Percentiles rank a stretch among this genome's conserved stretches.
Conservation (phyloP, 2,113 vertebrate species). For the Epinephelus fuscoguttatus region DNA sequence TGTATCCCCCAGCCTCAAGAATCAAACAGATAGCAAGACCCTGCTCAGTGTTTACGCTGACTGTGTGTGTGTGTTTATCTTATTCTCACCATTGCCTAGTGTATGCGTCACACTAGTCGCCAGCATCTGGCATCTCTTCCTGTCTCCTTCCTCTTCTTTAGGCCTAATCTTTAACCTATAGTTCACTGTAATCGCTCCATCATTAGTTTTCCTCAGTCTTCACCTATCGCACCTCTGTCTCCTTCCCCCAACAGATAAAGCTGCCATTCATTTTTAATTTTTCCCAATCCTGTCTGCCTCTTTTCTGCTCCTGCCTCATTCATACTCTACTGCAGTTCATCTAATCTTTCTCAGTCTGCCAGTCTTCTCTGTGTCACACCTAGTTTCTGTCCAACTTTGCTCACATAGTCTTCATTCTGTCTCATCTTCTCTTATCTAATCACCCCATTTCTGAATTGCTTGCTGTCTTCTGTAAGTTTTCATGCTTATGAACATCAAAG, state of each 20-base stretch:
- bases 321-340: not conserved
- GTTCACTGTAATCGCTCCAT: slow-evolving; percentile 17
- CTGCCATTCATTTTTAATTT: slow-evolving; percentile 17
- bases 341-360: not conserved
- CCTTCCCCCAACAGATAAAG: not conserved
- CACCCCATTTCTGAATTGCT: not conserved
- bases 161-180: slow-evolving; percentile 9
- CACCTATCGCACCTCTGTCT: not conserved
- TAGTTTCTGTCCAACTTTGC: not conserved
- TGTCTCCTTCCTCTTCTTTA: slow-evolving; percentile 28
- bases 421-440: not conserved
- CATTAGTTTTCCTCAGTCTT: slow-evolving; percentile 19
- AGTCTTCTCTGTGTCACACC: not conserved
- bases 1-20: slow-evolving; percentile 10
- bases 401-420: not conserved
- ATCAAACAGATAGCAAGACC: slow-evolving; percentile 34
- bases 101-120: not conserved
- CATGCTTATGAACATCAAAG: not conserved
- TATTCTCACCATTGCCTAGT: not conserved
- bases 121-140: slow-evolving; percentile 35
- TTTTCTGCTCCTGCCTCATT: slow-evolving; percentile 3
- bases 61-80: not conserved
- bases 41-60: slow-evolving; percentile 8
- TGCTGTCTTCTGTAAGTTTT: not conserved
- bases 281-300: not conserved